A percentile compares a stretch with the other conserved stretches of the same genome.
Evolutionary conservation across 2,797 vertebrate genomes (phyloP).

Genomic region (Lemur catta): DNA sequence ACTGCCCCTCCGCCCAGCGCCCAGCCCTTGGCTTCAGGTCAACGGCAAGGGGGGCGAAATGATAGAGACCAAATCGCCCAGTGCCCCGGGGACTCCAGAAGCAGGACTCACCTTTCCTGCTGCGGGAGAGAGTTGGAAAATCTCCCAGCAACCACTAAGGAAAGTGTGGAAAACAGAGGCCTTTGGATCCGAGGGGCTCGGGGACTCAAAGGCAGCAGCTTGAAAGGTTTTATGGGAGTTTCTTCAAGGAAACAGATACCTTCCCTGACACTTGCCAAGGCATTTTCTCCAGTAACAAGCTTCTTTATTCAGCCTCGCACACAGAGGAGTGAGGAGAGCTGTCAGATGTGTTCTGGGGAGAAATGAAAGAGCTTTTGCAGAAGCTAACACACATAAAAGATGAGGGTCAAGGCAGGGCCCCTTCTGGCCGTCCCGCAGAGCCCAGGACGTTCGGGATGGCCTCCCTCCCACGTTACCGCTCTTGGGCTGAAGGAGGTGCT

Average conservation of each 20-base stretch:
- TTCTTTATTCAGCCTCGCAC: constrained; percentile 44
- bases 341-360: constrained; percentile 42
- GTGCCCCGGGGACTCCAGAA: fast-evolving
- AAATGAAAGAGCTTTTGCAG: constrained; percentile 27
- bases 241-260: constrained; percentile 60
- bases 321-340: constrained; percentile 34
- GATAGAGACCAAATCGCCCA: fast-evolving
- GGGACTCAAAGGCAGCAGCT: neutral
- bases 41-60: neutral
- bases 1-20: too few species aligned
- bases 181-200: neutral
- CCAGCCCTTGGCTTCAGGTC: neutral
- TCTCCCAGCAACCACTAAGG: neutral
- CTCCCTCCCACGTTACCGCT: fast-evolving
- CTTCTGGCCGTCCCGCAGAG: neutral
- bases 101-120: neutral
- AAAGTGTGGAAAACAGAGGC: neutral
- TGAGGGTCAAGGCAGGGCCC: constrained; percentile 28
- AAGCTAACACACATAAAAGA: neutral
- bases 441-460: neutral
- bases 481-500: neutral
- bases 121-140: neutral
- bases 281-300: constrained; percentile 52
- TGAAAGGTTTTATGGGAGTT: constrained; percentile 39
- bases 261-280: constrained; percentile 39